These are phyloP conservation scores for Luperina nickerlii DNA, from an alignment of 2,888 invertebrate genomes.

Conservation along the genomic window DNA sequence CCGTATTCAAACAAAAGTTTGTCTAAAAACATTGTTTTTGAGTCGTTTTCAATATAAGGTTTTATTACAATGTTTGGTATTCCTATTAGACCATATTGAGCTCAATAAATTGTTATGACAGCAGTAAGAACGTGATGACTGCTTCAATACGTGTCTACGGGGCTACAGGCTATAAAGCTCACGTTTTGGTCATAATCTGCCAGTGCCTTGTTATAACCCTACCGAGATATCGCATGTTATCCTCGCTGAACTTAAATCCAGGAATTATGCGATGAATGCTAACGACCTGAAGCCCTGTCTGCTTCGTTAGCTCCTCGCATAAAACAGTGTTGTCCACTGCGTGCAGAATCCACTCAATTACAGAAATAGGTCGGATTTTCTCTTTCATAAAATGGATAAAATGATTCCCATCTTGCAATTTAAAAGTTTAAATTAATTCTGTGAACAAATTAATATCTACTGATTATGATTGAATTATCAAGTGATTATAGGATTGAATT, in stretches of 20 bases:
- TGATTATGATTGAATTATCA: conserved; percentile 19
- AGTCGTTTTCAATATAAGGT: conserved; percentile 5
- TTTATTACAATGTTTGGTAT: conserved; percentile 34
- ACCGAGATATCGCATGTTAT: conserved; percentile 66
- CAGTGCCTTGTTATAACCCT: conserved; percentile 60
- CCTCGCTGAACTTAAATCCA: conserved; percentile 70
- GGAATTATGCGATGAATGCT: conserved; percentile 74
- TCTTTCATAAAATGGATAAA: conserved; percentile 28
- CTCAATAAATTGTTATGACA: conserved; percentile 35
- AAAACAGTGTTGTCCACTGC: conserved; percentile 55
- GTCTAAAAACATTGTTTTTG: not conserved
- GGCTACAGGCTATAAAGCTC: conserved; percentile 21
- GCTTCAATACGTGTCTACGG: conserved; percentile 28
- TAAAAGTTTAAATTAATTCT: conserved; percentile 22
- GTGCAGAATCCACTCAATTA: conserved; percentile 51
- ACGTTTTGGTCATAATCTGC: conserved; percentile 62
- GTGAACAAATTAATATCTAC: conserved; percentile 12
- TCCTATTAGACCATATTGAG: conserved; percentile 39
- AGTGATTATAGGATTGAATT: conserved; percentile 31
- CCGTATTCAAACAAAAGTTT: conserved; percentile 4
- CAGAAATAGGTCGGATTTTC: conserved; percentile 44
- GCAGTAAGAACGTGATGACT: conserved; percentile 45
- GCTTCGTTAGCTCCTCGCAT: conserved; percentile 57
- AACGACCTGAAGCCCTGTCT: conserved; percentile 69
- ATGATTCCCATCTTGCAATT: conserved; percentile 19